Conservation (phyloP, 2,113 vertebrate species). For the Stegastes partitus region DNA sequence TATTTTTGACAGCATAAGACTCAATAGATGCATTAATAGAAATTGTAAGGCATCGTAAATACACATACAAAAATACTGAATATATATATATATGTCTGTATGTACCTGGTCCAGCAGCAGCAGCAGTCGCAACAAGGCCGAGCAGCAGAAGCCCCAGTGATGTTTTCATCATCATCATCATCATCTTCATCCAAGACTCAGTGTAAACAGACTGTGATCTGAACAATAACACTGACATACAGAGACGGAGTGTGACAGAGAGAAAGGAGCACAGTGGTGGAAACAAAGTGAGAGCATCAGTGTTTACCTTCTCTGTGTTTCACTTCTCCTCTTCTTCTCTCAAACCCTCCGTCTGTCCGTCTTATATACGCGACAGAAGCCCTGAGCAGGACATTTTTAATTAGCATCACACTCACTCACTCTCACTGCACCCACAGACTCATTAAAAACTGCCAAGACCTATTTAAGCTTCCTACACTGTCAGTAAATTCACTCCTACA, state of each 20-base stretch:
- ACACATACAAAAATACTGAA: background rate
- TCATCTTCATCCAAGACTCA: constrained; percentile 26
- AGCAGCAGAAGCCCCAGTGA: constrained; percentile 41
- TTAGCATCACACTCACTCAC: constrained; percentile 52
- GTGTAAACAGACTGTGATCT: background rate
- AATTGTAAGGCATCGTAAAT: background rate
- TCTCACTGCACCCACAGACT: constrained; percentile 42
- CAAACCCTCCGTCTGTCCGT: background rate
- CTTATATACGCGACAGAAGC: constrained; percentile 58
- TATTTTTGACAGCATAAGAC: no score
- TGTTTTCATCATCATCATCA: constrained; percentile 41
- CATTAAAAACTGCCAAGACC: constrained; percentile 52
- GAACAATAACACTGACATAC: fast-evolving
- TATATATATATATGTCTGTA: background rate
- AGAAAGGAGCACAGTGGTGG: background rate
- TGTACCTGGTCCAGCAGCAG: constrained; percentile 62
- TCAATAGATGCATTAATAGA: background rate
- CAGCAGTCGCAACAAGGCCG: constrained; percentile 17
- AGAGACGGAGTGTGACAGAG: background rate
- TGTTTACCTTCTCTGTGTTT: constrained; percentile 10
- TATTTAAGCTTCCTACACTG: constrained; percentile 52
- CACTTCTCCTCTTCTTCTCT: constrained; percentile 19
- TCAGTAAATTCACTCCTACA: constrained; percentile 60
- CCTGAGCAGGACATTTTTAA: constrained; percentile 52
- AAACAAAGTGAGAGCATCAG: background rate